A percentile compares a stretch with the other conserved stretches of the same genome.
Evolutionary conservation across 2,888 invertebrate genomes (phyloP).

Genomic region (Phragmatobia fuliginosa): DNA sequence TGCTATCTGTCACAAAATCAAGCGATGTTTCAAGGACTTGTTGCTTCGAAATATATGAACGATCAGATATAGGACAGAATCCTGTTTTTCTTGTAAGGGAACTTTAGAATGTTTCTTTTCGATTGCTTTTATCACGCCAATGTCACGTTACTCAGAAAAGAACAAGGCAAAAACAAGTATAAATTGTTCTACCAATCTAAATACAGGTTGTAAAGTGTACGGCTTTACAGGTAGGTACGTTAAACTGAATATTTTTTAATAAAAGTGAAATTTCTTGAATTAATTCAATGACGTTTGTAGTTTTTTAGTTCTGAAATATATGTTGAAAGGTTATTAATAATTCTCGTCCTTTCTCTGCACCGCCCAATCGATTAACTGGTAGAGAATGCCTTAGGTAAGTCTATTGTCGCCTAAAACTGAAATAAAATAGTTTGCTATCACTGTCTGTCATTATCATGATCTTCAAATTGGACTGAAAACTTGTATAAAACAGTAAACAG

Average conservation of each 20-base stretch:
- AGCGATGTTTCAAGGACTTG: too few species aligned
- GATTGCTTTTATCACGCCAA: background rate
- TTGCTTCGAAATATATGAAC: background rate
- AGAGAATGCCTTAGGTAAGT: too few species aligned
- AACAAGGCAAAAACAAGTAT: background rate
- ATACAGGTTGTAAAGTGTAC: background rate
- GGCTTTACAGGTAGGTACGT: too few species aligned
- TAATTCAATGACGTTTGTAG: background rate
- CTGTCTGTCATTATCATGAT: background rate
- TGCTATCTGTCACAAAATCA: too few species aligned
- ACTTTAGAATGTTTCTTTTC: background rate
- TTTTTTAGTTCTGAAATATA: background rate
- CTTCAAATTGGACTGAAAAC: background rate
- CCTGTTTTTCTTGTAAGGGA: conserved; percentile 2
- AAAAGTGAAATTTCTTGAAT: background rate
- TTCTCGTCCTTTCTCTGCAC: too few species aligned
- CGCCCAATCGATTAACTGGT: too few species aligned
- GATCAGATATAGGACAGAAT: background rate
- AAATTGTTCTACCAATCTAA: background rate
- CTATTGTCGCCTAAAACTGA: background rate
- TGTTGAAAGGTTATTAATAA: too few species aligned
- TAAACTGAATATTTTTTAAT: background rate
- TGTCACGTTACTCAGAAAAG: background rate
- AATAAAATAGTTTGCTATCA: background rate
- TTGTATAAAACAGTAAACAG: background rate